A percentile compares a stretch with the other conserved stretches of the same genome.
These are phyloP conservation scores for Columba janthina DNA, from an alignment of 2,113 vertebrate species.

Conservation along the genomic window DNA sequence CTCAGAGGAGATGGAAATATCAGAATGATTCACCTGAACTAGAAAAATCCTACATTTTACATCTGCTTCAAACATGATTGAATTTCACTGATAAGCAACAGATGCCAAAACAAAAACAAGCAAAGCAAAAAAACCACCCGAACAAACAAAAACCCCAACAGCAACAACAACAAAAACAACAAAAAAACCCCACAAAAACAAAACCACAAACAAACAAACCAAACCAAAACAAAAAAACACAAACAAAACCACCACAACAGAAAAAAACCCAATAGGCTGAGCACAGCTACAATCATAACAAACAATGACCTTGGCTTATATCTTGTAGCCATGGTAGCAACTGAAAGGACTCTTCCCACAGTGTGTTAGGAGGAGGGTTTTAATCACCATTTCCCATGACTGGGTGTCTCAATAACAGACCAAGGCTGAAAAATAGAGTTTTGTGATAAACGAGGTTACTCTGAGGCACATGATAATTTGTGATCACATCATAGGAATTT, in stretches of 20 bases:
- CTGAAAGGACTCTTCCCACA: slow-evolving; percentile 46
- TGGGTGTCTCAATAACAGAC: not conserved
- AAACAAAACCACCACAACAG: too few relatives aligned
- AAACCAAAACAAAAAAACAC: too few relatives aligned
- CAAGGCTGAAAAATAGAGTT: not conserved
- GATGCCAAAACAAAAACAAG: not conserved
- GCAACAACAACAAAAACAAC: not conserved
- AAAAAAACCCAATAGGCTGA: not conserved
- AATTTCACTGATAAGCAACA: slow-evolving; percentile 31
- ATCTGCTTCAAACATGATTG: slow-evolving; percentile 8
- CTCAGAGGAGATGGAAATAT: not conserved
- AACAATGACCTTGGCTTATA: slow-evolving; percentile 60
- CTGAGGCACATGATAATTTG: not conserved
- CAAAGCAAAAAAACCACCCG: too few relatives aligned
- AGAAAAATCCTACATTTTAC: not conserved
- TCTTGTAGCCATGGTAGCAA: slow-evolving; percentile 48
- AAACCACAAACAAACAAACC: too few relatives aligned
- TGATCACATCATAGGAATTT: not conserved
- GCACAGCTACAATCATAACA: slow-evolving; percentile 22
- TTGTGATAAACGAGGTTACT: not conserved
- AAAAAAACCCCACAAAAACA: too few relatives aligned
- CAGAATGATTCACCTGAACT: not conserved
- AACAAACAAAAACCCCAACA: too few relatives aligned
- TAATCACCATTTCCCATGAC: not conserved
- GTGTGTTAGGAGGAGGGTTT: not conserved